These are phyloP conservation scores for Holotrichia oblita DNA, from an alignment of 1,140 invertebrate genomes.

Conservation along the genomic window DNA sequence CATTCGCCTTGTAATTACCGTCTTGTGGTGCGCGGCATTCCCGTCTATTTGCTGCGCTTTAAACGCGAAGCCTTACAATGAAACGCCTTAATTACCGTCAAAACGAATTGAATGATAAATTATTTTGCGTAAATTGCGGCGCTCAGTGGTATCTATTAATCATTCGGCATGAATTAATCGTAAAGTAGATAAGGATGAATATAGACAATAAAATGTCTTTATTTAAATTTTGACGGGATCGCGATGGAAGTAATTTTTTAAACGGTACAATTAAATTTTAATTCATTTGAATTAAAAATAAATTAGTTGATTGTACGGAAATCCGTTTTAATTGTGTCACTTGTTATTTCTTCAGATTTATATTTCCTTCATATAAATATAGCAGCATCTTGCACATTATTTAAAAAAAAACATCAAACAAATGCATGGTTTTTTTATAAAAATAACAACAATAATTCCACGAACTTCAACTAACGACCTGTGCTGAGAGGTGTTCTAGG, in stretches of 20 bases:
- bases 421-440: no score
- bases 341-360: no score
- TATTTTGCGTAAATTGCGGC: constrained; percentile 1
- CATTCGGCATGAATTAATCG: constrained; percentile 5
- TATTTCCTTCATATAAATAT: no score
- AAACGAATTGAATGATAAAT: constrained; percentile 17
- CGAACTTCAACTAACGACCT: no score
- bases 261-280: no score
- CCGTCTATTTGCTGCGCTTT: not conserved
- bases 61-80: not conserved
- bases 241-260: not conserved
- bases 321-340: no score
- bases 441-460: no score
- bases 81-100: not conserved
- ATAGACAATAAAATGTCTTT: not conserved
- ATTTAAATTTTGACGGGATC: constrained; percentile 4
- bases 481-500: no score
- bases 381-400: no score
- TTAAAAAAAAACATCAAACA: no score
- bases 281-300: no score
- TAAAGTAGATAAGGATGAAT: not conserved
- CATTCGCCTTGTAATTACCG: not conserved
- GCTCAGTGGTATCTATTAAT: not conserved
- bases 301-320: no score
- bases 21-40: not conserved